These are phyloP conservation scores for Melolontha melolontha DNA, from an alignment of 2,888 invertebrate species.

Conservation along the genomic window DNA sequence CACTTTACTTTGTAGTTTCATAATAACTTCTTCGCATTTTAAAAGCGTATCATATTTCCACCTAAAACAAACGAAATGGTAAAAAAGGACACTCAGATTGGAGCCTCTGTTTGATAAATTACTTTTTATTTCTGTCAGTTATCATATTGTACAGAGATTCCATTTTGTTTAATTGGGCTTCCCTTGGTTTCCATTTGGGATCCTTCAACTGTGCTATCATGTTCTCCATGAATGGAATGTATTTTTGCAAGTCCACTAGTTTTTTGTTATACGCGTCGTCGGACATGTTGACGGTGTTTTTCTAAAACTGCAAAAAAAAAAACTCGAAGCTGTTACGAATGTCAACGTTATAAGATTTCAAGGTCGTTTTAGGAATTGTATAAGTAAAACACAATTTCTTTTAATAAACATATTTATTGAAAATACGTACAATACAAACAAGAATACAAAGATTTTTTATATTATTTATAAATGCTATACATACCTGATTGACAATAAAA, in stretches of 20 bases:
- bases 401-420: too few relatives aligned
- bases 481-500: too few relatives aligned
- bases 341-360: too few relatives aligned
- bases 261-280: constrained; percentile 71
- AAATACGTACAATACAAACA: too few relatives aligned
- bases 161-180: constrained; percentile 74
- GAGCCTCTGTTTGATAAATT: constrained; percentile 52
- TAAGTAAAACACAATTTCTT: too few relatives aligned
- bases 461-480: too few relatives aligned
- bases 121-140: constrained; percentile 74
- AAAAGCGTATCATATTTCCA: constrained; percentile 76
- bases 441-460: too few relatives aligned
- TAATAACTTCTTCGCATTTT: constrained; percentile 77
- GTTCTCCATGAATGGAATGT: constrained; percentile 79
- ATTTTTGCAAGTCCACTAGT: constrained; percentile 75
- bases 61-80: constrained; percentile 64
- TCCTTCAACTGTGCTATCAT: constrained; percentile 76
- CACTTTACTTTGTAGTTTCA: constrained; percentile 76
- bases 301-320: not conserved
- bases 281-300: constrained; percentile 53
- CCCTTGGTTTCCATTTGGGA: constrained; percentile 66
- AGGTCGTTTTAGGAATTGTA: too few relatives aligned
- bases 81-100: not conserved
- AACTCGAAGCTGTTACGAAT: not conserved
- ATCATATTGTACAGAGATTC: constrained; percentile 73